Percentiles rank a stretch among this genome's conserved stretches.
phyloP scores from a whole-genome alignment of 2,797 vertebrate species.

The Notoglanidium macrostoma region DNA sequence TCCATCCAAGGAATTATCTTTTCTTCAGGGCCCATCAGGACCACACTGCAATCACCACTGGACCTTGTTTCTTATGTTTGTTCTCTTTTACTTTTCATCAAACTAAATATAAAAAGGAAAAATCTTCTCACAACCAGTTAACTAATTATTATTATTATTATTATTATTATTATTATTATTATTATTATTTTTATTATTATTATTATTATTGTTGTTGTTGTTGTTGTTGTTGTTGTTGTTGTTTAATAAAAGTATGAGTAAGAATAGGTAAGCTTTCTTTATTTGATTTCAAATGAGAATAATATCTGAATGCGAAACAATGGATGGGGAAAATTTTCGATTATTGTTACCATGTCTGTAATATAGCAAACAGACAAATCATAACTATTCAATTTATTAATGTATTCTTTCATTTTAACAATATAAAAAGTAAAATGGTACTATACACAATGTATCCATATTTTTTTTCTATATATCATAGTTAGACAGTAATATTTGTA shows the following conservation, averaged over 20 bases:
- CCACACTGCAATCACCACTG: neutral
- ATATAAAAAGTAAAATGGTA: neutral
- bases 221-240: neutral
- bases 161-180: neutral
- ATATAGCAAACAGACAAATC: neutral
- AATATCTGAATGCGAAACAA: neutral
- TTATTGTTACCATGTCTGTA: neutral
- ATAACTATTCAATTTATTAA: neutral
- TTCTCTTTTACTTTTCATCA: neutral
- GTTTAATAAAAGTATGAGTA: neutral
- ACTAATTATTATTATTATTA: neutral
- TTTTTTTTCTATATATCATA: neutral
- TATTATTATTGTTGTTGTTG: neutral
- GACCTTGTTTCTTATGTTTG: neutral
- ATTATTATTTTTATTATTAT: neutral
- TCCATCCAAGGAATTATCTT: neutral
- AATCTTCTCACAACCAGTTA: neutral
- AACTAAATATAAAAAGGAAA: neutral
- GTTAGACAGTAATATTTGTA: neutral
- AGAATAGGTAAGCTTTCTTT: neutral
- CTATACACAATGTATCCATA: neutral
- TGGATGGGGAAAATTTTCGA: neutral
- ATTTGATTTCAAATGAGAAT: neutral
- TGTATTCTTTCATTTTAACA: neutral
- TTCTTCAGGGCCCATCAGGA: neutral